Percentiles rank a stretch among this genome's conserved stretches.
These are phyloP conservation scores for Tetragonisca angustula DNA, from an alignment of 2,888 invertebrate genomes.

Conservation along the genomic window DNA sequence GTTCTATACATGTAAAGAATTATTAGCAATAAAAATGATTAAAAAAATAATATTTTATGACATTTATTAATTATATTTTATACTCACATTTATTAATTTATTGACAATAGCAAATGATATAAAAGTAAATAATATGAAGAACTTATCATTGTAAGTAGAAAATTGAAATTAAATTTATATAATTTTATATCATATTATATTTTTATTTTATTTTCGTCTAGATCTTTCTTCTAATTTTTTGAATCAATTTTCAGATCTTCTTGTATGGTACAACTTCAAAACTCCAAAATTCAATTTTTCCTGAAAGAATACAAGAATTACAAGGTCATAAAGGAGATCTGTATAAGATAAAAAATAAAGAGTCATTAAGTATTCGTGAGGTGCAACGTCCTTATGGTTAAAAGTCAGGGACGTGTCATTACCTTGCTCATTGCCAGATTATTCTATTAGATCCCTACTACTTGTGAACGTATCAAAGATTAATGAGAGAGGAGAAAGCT, in stretches of 20 bases:
- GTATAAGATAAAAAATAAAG: no score
- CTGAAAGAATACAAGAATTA: slow-evolving; percentile 61
- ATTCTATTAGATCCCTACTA: slow-evolving; percentile 47
- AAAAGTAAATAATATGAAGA: background rate
- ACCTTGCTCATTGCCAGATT: background rate
- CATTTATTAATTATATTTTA: no score
- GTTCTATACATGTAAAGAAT: background rate
- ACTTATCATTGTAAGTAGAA: background rate
- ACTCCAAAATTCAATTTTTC: slow-evolving; percentile 72
- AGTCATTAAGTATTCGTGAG: background rate
- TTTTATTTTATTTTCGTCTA: background rate
- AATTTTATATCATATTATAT: no score
- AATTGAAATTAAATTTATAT: background rate
- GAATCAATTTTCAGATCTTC: background rate
- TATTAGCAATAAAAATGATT: background rate
- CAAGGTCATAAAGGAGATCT: no score
- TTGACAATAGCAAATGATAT: background rate
- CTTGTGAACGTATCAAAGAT: slow-evolving; percentile 37
- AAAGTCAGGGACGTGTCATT: background rate
- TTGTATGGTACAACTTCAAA: slow-evolving; percentile 44
- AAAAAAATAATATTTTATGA: background rate
- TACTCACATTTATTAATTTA: background rate
- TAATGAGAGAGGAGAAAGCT: slow-evolving; percentile 74
- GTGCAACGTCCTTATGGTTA: background rate
- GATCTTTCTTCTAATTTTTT: background rate